Base-by-base conservation (phyloP, 1,140 invertebrate species). In the Eubasilissa regina region DNA sequence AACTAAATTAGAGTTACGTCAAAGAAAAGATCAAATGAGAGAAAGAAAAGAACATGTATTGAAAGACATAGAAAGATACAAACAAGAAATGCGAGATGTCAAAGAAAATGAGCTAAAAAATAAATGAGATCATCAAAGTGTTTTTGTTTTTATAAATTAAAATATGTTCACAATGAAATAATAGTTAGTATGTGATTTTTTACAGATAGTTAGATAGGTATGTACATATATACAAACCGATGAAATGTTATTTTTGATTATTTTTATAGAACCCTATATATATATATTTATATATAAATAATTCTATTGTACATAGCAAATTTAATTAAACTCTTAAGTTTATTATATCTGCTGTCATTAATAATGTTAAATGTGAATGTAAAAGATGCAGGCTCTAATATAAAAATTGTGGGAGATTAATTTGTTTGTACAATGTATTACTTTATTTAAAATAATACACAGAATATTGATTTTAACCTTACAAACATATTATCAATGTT, bases 1-100 rank as follows among this genome's bases (percentile, higher is more conserved):
- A 77, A 85, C 82, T 19, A 86, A 80, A 75, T 84, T 87, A 77
- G 83, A 84, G 73, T 77, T 86, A 12, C 77, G 82, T 43, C 73
- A 85, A 19, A 87, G 89, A 62, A 90, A 89, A 82, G 86, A 88
- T 48, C 79, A 83, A 74, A 78, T 87, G 4, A 84, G 84, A 75
- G 83, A 85, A 74, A 84, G 83, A 73, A 84, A 84, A 78, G 85
- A 86, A 76, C 87, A 91, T 81, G 86, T 91, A 13, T 88, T 91
- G 84, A 87, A 87, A 62, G 88, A 90, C 84, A 88, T 89, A 86
- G 85, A 85, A 81, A 84, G 87, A 75, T 89, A 89, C 81, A 90
- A 89, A 82, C 81, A 85, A 77, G 89, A 90, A 85, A 88, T 90
- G 84, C 82, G 86, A 60, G 87, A 89, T 77, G 86, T 88, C 77